Percentiles rank a stretch among this genome's conserved stretches.
phyloP scores from a whole-genome alignment of 2,797 vertebrate genomes.

The Spinus olivaceus region DNA sequence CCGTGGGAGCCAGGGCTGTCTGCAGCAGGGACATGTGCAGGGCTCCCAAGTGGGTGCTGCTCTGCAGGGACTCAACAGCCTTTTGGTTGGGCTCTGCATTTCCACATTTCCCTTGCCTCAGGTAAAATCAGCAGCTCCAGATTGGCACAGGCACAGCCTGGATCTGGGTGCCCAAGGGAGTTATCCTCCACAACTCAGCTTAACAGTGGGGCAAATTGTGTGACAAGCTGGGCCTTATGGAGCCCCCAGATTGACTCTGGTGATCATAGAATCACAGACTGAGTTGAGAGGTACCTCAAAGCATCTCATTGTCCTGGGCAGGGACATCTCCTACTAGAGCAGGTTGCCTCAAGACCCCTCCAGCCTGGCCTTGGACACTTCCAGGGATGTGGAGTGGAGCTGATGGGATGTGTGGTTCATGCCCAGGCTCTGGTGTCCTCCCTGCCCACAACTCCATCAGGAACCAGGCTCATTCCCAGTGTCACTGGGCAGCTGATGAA shows the following conservation, averaged over 20 bases:
- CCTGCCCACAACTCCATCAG: fast-evolving
- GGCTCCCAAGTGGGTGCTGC: neutral
- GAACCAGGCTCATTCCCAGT: neutral
- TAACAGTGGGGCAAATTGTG: fast-evolving
- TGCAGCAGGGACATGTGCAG: neutral
- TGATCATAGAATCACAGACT: neutral
- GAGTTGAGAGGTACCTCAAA: neutral
- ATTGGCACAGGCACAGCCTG: fast-evolving
- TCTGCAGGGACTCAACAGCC: neutral
- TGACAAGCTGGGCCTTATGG: neutral
- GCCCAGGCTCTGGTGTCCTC: neutral
- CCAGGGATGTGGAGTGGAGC: neutral
- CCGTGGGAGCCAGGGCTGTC: neutral
- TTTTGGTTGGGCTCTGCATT: neutral
- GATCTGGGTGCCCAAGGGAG: neutral
- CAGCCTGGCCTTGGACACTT: neutral
- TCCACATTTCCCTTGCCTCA: neutral
- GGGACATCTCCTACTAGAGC: neutral
- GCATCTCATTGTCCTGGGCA: neutral
- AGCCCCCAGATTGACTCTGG: neutral
- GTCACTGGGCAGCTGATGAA: neutral
- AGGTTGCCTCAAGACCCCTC: neutral
- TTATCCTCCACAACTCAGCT: neutral
- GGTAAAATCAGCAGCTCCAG: neutral
- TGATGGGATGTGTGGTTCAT: neutral